Evolutionary conservation across 2,797 vertebrate genomes (phyloP).

Genomic region (Dicrostonyx torquatus): DNA sequence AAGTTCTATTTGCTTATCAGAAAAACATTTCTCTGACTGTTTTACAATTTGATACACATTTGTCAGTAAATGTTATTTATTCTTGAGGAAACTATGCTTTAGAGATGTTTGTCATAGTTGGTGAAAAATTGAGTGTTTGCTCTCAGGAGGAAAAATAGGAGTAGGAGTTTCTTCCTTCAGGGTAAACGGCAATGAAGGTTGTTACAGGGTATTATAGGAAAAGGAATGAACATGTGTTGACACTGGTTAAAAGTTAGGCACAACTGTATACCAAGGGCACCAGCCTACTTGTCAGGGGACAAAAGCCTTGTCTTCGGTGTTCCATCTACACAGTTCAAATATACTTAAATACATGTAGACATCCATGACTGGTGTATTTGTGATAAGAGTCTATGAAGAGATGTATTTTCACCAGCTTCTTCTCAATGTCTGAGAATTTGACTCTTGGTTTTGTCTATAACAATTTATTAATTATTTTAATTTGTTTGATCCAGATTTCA

Average conservation of each 20-base stretch:
- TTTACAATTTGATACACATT: neutral
- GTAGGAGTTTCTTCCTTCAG: neutral
- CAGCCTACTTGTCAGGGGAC: neutral
- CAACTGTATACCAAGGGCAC: neutral
- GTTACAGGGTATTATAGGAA: neutral
- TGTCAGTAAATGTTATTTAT: neutral
- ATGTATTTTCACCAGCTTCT: neutral
- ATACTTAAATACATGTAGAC: neutral
- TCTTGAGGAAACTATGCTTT: conserved; percentile 16
- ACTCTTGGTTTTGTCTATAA: neutral
- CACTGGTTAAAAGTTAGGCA: neutral
- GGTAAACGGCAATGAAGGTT: neutral
- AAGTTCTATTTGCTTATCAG: conserved; percentile 11
- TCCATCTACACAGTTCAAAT: neutral
- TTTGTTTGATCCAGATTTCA: neutral
- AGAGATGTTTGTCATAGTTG: neutral
- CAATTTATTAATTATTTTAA: conserved; percentile 18
- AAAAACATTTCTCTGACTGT: neutral
- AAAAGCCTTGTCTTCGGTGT: neutral
- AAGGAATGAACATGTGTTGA: neutral
- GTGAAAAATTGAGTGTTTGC: neutral
- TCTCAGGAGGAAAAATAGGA: neutral
- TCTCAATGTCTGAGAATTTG: conserved; percentile 27
- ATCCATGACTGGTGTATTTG: neutral
- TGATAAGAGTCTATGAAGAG: neutral